Evolutionary conservation across 1,140 invertebrate species (phyloP), one percentile per base, ranked within the genome.

Genomic region (Heterodera schachtii): DNA sequence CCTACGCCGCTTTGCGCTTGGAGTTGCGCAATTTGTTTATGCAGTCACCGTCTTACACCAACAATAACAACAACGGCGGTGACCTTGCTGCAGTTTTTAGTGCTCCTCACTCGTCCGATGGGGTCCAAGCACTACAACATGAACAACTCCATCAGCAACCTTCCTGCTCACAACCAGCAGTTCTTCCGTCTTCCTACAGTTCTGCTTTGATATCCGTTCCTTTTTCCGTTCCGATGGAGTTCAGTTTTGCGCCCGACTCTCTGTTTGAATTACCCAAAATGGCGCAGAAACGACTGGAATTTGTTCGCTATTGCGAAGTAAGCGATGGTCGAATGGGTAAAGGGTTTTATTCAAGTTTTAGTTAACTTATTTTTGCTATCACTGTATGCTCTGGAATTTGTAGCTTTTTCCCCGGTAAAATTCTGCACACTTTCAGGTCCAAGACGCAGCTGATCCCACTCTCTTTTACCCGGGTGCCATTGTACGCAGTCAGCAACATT

Each of bases 281-380:
- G 69, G 69, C 31, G 4, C 69, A 71, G 19, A 71, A 71, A 71
- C n/a, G 69, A 13, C 44, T 71, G 69, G 69, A 71, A 41, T 71
- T n/a, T 71, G 44, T 71, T 46, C 69, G 69, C 4, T 71, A 71
- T 19, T 71, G 69, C 44, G 69, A 71, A 19, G 69, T 71, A 31
- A 31, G 67, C n/a, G 67, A 43, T 8, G 19, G 19, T 69, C 7
- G 19, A 21, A 8, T 69, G 67, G 67, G n/a, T 7, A 21, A 1
- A 9, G n/a, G 41, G n/a, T 69, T 69, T 7, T 69, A 8, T 69
- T 43, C 6, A 3, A 69, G 19, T 31, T 31, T 31, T 1, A 31
- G 1, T 31, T 31, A 31, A 31, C 31, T 31, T 31, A 31, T 31
- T 31, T 31, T 31, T 31, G 31, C 31, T 31, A 31, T 1, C 31